These are phyloP conservation scores for Amphipoea oculea DNA, from an alignment of 2,888 invertebrate genomes.

Conservation along the genomic window DNA sequence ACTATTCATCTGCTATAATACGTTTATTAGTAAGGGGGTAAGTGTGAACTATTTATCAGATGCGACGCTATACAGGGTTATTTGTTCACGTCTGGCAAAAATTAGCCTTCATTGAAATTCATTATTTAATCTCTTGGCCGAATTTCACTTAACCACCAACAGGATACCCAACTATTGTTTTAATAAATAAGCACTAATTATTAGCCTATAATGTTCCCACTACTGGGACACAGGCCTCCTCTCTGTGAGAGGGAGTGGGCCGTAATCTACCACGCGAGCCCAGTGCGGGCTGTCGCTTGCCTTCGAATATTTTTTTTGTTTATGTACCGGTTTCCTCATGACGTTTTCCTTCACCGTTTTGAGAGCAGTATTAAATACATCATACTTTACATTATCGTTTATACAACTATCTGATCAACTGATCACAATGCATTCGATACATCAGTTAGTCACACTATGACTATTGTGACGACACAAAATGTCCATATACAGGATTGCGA, in stretches of 20 bases:
- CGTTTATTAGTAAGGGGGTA: too few relatives aligned
- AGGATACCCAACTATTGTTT: background rate
- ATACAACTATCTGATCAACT: background rate
- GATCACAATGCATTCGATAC: conserved; percentile 6
- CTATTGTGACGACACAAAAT: background rate
- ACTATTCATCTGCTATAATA: too few relatives aligned
- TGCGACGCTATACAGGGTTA: background rate
- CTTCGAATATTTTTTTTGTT: too few relatives aligned
- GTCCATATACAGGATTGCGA: background rate
- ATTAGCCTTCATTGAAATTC: background rate
- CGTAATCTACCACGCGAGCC: too few relatives aligned
- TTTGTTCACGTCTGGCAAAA: background rate
- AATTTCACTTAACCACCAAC: background rate
- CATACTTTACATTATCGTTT: background rate
- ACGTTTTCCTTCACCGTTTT: too few relatives aligned
- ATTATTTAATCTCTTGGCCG: background rate
- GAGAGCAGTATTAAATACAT: background rate
- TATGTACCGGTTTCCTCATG: too few relatives aligned
- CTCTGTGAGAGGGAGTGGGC: too few relatives aligned
- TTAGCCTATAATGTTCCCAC: too few relatives aligned
- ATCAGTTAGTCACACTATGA: background rate
- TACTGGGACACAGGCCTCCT: too few relatives aligned
- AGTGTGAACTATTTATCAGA: background rate
- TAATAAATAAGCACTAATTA: too few relatives aligned
- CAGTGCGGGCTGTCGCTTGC: too few relatives aligned